Percentiles rank a stretch among this genome's conserved stretches.
phyloP scores from a whole-genome alignment of 2,113 vertebrate species.

The Girardinichthys multiradiatus region DNA sequence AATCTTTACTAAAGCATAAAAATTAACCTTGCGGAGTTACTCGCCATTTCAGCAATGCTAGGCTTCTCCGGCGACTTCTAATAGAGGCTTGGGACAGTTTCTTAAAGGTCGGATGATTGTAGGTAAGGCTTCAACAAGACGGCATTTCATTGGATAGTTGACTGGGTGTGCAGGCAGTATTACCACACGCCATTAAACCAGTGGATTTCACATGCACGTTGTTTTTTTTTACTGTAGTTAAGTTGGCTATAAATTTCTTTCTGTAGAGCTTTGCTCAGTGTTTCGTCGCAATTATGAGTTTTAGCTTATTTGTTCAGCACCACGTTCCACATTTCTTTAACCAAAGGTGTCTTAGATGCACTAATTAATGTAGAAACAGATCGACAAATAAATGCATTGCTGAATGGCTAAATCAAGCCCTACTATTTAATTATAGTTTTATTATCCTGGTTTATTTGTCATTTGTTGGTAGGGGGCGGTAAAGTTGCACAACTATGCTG shows the following conservation, averaged over 20 bases:
- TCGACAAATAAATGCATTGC: neutral
- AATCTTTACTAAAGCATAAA: neutral
- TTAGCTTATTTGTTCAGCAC: neutral
- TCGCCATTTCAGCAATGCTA: neutral
- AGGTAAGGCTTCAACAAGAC: conserved; percentile 84
- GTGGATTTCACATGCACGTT: conserved; percentile 30
- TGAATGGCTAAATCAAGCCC: neutral
- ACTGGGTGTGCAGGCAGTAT: conserved; percentile 74
- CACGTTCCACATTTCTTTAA: neutral
- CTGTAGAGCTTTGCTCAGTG: neutral
- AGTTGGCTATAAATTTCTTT: neutral
- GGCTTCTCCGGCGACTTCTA: conserved; percentile 6
- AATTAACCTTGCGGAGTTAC: neutral
- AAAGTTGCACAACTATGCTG: neutral
- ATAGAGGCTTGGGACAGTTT: conserved; percentile 31
- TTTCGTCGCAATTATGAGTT: neutral
- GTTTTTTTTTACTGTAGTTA: neutral
- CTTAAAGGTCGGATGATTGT: conserved; percentile 24
- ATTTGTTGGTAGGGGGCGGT: no score
- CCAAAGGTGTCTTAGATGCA: neutral
- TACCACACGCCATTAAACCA: conserved; percentile 73
- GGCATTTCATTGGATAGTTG: conserved; percentile 82
- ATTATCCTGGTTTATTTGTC: no score
- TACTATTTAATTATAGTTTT: neutral
- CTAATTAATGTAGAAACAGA: neutral